Base-by-base conservation (phyloP, 2,888 invertebrate genomes). In the Caenorhabditis macrosperma region DNA sequence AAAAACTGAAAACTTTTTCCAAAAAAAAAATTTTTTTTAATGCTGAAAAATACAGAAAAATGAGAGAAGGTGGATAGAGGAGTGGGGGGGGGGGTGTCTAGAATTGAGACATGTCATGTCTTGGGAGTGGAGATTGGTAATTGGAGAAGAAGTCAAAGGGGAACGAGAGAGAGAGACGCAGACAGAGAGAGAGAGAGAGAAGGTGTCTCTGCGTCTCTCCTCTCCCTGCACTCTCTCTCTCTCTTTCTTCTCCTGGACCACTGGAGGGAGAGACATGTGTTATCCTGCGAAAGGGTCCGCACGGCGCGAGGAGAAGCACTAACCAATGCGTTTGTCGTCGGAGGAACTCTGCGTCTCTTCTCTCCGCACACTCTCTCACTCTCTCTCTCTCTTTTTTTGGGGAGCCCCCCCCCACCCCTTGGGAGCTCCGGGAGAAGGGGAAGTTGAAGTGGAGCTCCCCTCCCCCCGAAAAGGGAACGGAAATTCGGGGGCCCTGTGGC, bases 191-290 rank as follows among this genome's bases (percentile, higher is more conserved):
- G 44, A 20, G 54, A 54, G 9, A 30, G 30, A 44, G 44, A 33
- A 33, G 33, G 33, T 4, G 22, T 35, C 17, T 55, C 55, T 55
- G 33, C 20, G 55, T 33, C 35, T 55, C 35, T 55, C 17, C 33
- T 5, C 22, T 10, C 35, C 48, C 24, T 2, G 24, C 24, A 24
- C 6, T 24, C 22, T 24, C 48, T 48, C 48, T 33, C 33, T 22
- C 12, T 5, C 30, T 30, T 28, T 24, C 54, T n/a, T n/a, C 7
- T 15, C 38, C 17, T 9, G 38, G 44, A 44, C 44, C 44, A 44
- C 44, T n/a, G n/a, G 20, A 4, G 7, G 22, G 35, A 15, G 54
- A n/a, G 57, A 57, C 57, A 57, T 57, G 57, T 57, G 57, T 57
- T 38, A 33, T 55, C 33, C 12, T 10, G 38, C n/a, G n/a, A n/a